Conservation (phyloP, 2,113 vertebrate genomes). For the Anseranas semipalmata region DNA sequence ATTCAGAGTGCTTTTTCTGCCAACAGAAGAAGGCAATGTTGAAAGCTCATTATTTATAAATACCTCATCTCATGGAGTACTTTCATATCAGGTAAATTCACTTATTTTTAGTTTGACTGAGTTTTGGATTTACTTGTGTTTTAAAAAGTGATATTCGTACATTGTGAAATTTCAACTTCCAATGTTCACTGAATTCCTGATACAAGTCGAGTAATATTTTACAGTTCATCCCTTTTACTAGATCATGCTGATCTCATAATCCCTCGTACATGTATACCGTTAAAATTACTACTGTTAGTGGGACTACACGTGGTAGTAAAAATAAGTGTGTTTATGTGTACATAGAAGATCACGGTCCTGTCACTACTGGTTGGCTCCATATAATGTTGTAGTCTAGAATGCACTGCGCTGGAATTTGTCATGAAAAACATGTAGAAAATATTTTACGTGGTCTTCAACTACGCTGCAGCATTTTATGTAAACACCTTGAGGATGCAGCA, state of each 20-base stretch:
- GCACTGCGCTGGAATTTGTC: background rate
- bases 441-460: background rate
- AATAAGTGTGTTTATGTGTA: background rate
- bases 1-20: slow-evolving; percentile 96
- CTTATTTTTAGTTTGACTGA: background rate
- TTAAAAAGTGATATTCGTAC: background rate
- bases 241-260: background rate
- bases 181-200: background rate
- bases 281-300: background rate
- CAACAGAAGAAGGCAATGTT: slow-evolving; percentile 90
- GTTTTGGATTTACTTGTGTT: background rate
- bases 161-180: background rate
- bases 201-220: background rate
- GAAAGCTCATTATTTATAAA: slow-evolving; percentile 99
- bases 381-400: background rate
- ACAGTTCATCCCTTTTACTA: background rate
- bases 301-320: background rate
- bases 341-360: background rate
- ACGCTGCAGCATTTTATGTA: background rate
- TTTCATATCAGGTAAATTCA: slow-evolving; percentile 87
- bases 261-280: background rate
- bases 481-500: background rate
- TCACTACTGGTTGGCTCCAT: background rate
- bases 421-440: background rate
- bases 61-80: slow-evolving; percentile 91